Evolutionary conservation across 2,888 invertebrate genomes (phyloP), one percentile per base, ranked within the genome.

Genomic region (Phengaris arion): DNA sequence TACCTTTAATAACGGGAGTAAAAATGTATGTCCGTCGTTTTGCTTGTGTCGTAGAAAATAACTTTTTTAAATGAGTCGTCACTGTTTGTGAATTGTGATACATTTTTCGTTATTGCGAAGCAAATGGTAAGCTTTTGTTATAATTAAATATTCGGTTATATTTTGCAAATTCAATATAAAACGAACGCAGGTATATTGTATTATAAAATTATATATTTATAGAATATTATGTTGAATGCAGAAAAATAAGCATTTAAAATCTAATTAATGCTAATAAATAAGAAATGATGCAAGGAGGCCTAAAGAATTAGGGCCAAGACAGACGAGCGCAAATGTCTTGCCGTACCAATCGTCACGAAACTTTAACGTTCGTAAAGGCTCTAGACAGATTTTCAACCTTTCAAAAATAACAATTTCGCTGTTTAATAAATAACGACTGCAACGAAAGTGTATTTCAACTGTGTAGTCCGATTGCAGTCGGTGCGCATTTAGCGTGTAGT

Each of bases 251-350:
- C 64, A 64, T 35, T 64, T n/a, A 35, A 35, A 10, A 45, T 64
- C 64, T 64, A 64, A 35, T 35, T 59, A 12, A 13, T 64, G 35
- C 10, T 64, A 64, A 64, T 64, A 64, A 64, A 64, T 59, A 59
- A 64, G 12, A 35, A 64, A 64, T 64, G 64, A 64, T 64, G 64
- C 64, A 64, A 64, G 64, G 45, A 64, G 64, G 64, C 64, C 35
- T 64, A 64, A 64, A 35, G 35, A 64, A 64, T 64, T 6, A 64
- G 35, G 35, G 35, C 64, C 64, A 64, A 64, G 64, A 64, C 64
- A 64, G 64, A 64, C 64, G 64, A 64, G 64, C 64, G 64, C 12
- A 64, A 64, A 35, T 45, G 6, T 22, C 22, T 10, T 22, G 15
- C 8, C 22, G 15, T 15, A 15, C 57, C 57, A 15, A 15, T 15